phyloP scores from a whole-genome alignment of 2,888 invertebrate species.

The Pogonocherus hispidulus region DNA sequence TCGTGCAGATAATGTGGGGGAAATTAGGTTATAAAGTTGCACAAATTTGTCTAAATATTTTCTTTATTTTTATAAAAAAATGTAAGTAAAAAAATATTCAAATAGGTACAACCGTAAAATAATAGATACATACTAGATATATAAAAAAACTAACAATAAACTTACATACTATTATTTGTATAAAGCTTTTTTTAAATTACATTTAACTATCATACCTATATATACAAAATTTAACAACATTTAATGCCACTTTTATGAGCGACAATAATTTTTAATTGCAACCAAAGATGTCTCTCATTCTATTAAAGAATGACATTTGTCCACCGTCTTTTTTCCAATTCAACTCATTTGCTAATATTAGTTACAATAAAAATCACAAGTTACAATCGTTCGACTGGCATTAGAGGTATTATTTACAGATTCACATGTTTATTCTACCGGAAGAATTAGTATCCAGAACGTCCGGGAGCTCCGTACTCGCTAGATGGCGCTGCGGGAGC shows the following conservation, averaged over 20 bases:
- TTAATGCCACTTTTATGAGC: neutral
- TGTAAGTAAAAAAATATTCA: slow-evolving; percentile 27
- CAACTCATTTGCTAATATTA: slow-evolving; percentile 15
- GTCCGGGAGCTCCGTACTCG: slow-evolving; percentile 74
- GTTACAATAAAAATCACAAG: slow-evolving; percentile 41
- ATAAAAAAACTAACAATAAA: slow-evolving; percentile 17
- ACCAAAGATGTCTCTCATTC: neutral
- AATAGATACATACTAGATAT: neutral
- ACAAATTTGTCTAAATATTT: neutral
- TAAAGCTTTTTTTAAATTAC: slow-evolving; percentile 40
- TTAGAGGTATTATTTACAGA: slow-evolving; percentile 48
- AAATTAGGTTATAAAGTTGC: no score
- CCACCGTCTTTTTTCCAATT: slow-evolving; percentile 40
- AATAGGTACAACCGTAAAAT: slow-evolving; percentile 26
- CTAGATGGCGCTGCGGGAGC: slow-evolving; percentile 68
- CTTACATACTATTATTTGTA: slow-evolving; percentile 34
- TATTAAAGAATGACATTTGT: slow-evolving; percentile 39
- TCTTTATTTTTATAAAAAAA: slow-evolving; percentile 33
- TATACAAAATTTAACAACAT: slow-evolving; percentile 16
- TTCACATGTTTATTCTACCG: slow-evolving; percentile 28
- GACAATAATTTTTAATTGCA: neutral
- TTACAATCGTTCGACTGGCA: slow-evolving; percentile 44
- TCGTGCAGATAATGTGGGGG: no score
- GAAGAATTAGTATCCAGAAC: slow-evolving; percentile 37
- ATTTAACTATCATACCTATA: slow-evolving; percentile 7